A percentile compares a stretch with the other conserved stretches of the same genome.
These are phyloP conservation scores for Drosophila jambulina DNA, from an alignment of 1,140 invertebrate species.

Conservation along the genomic window DNA sequence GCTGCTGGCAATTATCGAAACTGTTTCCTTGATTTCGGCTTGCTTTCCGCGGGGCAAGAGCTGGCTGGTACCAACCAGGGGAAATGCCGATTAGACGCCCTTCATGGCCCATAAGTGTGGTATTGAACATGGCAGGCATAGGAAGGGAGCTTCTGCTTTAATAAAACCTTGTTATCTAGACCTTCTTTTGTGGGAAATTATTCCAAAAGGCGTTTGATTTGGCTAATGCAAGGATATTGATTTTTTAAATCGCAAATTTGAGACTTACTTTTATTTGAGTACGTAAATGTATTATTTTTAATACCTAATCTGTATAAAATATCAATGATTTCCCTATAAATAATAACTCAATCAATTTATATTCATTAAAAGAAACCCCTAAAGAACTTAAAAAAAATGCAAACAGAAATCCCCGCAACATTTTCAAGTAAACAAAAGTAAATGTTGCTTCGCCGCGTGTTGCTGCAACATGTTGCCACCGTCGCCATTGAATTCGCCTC, in stretches of 20 bases:
- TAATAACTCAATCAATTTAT: too few relatives aligned
- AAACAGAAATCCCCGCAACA: not conserved
- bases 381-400: too few relatives aligned
- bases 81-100: constrained; percentile 6
- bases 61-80: not conserved
- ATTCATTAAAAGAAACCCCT: not conserved
- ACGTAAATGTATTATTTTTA: too few relatives aligned
- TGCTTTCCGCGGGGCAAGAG: constrained; percentile 2
- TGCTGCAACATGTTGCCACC: constrained; percentile 34
- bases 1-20: constrained; percentile 49
- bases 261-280: too few relatives aligned
- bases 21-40: constrained; percentile 34
- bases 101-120: constrained; percentile 4
- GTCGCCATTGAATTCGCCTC: constrained; percentile 16
- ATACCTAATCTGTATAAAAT: too few relatives aligned
- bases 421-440: not conserved
- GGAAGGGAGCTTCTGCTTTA: not conserved
- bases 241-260: not conserved
- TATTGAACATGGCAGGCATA: not conserved
- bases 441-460: not conserved
- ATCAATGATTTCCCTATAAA: too few relatives aligned
- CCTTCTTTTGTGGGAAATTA: not conserved
- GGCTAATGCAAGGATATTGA: not conserved
- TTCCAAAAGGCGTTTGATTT: not conserved
- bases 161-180: not conserved